A percentile compares a stretch with the other conserved stretches of the same genome.
phyloP scores from a whole-genome alignment of 2,888 invertebrate species.

The Drosophila putrida region DNA sequence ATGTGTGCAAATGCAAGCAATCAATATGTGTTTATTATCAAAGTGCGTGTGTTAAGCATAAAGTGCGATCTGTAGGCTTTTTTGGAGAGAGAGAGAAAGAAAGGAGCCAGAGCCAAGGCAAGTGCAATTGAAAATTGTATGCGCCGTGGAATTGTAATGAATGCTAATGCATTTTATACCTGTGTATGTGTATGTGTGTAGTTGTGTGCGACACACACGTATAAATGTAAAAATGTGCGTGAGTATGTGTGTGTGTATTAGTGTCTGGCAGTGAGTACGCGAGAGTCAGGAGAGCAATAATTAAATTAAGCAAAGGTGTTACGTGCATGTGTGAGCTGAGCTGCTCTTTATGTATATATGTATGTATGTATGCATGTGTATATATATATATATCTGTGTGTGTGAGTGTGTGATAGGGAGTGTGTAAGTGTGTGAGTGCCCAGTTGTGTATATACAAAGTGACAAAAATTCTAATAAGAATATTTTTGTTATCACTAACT shows the following conservation, averaged over 20 bases:
- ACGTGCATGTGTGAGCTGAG: slow-evolving; percentile 52
- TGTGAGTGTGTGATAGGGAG: slow-evolving; percentile 26
- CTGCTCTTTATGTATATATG: slow-evolving; percentile 35
- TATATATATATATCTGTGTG: slow-evolving; percentile 22
- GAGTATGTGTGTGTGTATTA: slow-evolving; percentile 34
- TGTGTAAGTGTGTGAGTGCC: slow-evolving; percentile 37
- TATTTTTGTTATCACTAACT: slow-evolving; percentile 61
- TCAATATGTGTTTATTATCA: slow-evolving; percentile 69
- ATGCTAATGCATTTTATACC: slow-evolving; percentile 66
- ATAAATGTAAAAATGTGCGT: slow-evolving; percentile 31
- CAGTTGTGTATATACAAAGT: slow-evolving; percentile 73
- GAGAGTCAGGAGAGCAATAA: slow-evolving; percentile 73
- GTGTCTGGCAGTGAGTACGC: slow-evolving; percentile 60
- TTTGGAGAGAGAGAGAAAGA: slow-evolving; percentile 39
- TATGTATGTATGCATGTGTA: slow-evolving; percentile 3
- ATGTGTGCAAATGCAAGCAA: slow-evolving; percentile 75
- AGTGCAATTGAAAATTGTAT: slow-evolving; percentile 67
- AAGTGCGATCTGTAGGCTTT: slow-evolving; percentile 65
- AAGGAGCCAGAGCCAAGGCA: slow-evolving; percentile 53
- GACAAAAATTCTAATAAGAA: slow-evolving; percentile 75
- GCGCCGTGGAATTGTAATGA: slow-evolving; percentile 71
- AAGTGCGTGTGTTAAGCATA: slow-evolving; percentile 65
- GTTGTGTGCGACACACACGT: slow-evolving; percentile 31
- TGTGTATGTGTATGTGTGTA: slow-evolving; percentile 20
- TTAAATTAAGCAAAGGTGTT: slow-evolving; percentile 77